Conservation (phyloP, 2,113 vertebrate species). For the Microcebus ravelobensis region DNA sequence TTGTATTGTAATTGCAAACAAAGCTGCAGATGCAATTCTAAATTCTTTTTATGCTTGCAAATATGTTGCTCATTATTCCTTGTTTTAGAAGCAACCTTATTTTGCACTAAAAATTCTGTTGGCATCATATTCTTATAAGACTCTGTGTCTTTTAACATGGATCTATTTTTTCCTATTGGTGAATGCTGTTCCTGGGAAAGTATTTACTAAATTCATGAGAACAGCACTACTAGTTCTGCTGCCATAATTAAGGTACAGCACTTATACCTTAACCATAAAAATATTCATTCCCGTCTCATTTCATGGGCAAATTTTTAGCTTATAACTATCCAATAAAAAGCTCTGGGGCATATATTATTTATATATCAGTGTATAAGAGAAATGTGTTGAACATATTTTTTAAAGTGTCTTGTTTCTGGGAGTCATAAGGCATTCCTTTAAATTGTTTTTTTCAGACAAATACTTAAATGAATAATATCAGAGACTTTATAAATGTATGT, state of each 20-base stretch:
- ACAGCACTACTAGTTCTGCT: constrained; percentile 60
- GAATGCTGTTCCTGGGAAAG: constrained; percentile 33
- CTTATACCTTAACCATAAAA: constrained; percentile 62
- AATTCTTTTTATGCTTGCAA: constrained; percentile 64
- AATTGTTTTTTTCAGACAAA: constrained; percentile 47
- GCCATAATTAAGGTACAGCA: constrained; percentile 43
- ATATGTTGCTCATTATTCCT: constrained; percentile 54
- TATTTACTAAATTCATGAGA: constrained; percentile 60
- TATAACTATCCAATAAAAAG: constrained; percentile 54
- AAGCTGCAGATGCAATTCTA: constrained; percentile 51
- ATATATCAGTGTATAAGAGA: constrained; percentile 44
- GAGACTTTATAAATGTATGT: not conserved
- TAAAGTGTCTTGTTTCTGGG: constrained; percentile 7
- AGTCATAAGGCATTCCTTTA: constrained; percentile 20
- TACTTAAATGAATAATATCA: constrained; percentile 41
- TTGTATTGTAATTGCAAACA: constrained; percentile 69
- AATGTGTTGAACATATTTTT: constrained; percentile 51
- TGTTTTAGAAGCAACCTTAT: constrained; percentile 61
- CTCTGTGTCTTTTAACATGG: constrained; percentile 43
- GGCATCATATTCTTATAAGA: constrained; percentile 48
- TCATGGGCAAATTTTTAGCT: constrained; percentile 50
- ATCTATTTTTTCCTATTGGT: not conserved
- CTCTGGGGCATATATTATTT: constrained; percentile 66
- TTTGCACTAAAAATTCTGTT: constrained; percentile 65
- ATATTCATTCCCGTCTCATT: constrained; percentile 54